Base-by-base conservation (phyloP, 2,888 invertebrate genomes). In the Tachina grossa region DNA sequence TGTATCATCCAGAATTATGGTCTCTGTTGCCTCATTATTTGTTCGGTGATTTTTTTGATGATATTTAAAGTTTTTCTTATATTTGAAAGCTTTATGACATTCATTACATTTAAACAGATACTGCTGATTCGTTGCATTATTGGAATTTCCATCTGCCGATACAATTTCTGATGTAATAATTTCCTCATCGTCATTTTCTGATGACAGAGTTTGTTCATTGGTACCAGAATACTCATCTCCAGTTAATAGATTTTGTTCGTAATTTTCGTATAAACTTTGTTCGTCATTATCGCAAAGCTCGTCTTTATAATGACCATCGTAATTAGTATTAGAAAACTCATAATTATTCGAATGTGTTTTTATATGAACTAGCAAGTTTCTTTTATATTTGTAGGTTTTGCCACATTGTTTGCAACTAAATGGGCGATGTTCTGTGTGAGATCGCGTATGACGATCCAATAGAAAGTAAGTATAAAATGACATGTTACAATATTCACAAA, bases 401-500 rank as follows among this genome's bases (percentile, higher is more conserved):
- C 22, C 55, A 69, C 81, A 81, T 14, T 9, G 22, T 22, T 39
- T 51, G 39, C 81, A 81, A 16, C 19, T 13, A 43, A 51, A 83
- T 4, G 77, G 83, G 11, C 65, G 49, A 1, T 22, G 41, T 19
- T 83, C 51, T 16, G 63, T 83, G 16, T 83, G 83, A 9, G 65
- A 8, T 19, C 59, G 41, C 19, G 13, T 22, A 41, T 83, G 83
- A n/a, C 77, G 71, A 9, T 77, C 65, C 66, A 83, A 47, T 14
- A 71, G 41, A 31, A 72, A 83, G 8, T 68, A 53, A 9, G 68
- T 75, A 41, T 80, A 69, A 69, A 88, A 88, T n/a, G 79, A 22
- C 75, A 82, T 86, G 9, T 72, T 43, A 49, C 88, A 88, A 39
- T 75, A 68, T 2, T 72, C 65, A 43, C 88, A 88, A 16, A 22